Conservation (phyloP, 2,113 vertebrate species). For the Ictalurus furcatus region DNA sequence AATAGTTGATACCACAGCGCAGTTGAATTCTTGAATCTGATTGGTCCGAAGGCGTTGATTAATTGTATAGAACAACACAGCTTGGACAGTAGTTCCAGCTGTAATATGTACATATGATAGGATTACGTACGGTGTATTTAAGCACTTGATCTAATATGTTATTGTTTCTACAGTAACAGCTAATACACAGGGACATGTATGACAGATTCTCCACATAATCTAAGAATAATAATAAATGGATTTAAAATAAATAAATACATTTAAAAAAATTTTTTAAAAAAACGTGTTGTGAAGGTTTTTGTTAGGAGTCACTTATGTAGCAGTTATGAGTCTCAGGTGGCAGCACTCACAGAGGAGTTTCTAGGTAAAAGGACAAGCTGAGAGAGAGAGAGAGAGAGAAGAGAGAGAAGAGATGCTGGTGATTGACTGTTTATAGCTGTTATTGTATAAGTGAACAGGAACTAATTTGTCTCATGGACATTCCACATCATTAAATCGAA, state of each 20-base stretch:
- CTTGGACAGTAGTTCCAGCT: neutral
- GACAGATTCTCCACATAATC: neutral
- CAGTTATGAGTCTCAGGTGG: neutral
- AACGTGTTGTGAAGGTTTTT: neutral
- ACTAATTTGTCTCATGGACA: neutral
- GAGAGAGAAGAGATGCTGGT: neutral
- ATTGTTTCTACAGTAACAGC: constrained; percentile 3
- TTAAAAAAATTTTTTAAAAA: neutral
- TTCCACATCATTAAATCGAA: neutral
- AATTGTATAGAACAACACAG: neutral
- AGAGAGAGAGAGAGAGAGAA: neutral
- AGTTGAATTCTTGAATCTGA: neutral
- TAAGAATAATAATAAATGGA: no score
- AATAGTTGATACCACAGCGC: neutral
- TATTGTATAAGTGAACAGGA: neutral
- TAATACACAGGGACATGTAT: neutral
- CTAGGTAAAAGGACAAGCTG: neutral
- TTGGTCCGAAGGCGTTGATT: neutral
- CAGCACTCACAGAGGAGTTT: neutral
- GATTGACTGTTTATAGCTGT: neutral
- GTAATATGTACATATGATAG: neutral
- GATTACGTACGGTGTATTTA: neutral
- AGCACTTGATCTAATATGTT: neutral
- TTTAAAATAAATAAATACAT: no score
- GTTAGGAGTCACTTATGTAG: no score